Percentiles rank a stretch among this genome's conserved stretches.
phyloP scores from a whole-genome alignment of 2,888 invertebrate genomes.

The Protodeltote pygarga region DNA sequence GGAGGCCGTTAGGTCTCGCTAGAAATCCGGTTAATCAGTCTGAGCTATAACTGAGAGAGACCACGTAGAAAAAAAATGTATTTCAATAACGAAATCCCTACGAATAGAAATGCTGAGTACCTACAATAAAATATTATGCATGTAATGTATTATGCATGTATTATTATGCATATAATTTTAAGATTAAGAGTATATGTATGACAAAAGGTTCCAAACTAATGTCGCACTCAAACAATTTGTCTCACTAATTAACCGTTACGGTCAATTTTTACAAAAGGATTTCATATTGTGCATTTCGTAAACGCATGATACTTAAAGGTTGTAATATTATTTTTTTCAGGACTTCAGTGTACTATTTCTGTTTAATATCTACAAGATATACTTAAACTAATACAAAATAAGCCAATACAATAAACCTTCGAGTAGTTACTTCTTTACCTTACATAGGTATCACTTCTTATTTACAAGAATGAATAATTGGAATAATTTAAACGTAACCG shows the following conservation, averaged over 20 bases:
- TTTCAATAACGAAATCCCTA: conserved; percentile 15
- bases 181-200: conserved; percentile 20
- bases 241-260: conserved; percentile 29
- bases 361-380: too few species aligned
- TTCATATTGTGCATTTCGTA: conserved; percentile 27
- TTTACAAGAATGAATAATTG: conserved; percentile 3
- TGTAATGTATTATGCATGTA: too few species aligned
- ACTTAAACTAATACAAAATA: too few species aligned
- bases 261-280: conserved; percentile 14
- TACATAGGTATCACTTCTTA: too few species aligned
- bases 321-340: conserved; percentile 14
- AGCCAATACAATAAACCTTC: too few species aligned
- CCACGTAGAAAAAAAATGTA: too few species aligned
- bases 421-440: too few species aligned
- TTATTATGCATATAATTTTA: conserved; percentile 23
- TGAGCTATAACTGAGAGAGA: too few species aligned
- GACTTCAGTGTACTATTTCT: neutral
- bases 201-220: conserved; percentile 36
- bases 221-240: conserved; percentile 30
- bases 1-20: too few species aligned
- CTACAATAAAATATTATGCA: conserved; percentile 20
- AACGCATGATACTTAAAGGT: conserved; percentile 28
- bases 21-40: too few species aligned
- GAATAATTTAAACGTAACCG: neutral
- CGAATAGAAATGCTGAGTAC: conserved; percentile 19